Evolutionary conservation across 2,113 vertebrate genomes (phyloP).

Genomic region (Nesogale talazaci): DNA sequence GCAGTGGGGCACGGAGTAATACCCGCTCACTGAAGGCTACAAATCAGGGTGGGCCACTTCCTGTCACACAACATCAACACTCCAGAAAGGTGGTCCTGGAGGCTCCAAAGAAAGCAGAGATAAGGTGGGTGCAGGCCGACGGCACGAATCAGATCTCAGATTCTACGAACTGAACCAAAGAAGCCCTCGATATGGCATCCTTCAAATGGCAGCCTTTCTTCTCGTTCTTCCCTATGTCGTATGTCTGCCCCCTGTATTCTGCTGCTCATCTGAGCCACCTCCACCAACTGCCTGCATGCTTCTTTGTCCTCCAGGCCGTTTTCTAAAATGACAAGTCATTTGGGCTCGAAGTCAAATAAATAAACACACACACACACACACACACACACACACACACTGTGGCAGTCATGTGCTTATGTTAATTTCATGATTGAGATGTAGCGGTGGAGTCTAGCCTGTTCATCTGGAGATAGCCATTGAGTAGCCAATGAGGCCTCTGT

Average conservation of each 20-base stretch:
- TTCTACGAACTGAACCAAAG: conserved; percentile 19
- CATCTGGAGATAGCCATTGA: too few relatives aligned
- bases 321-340: not conserved
- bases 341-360: conserved; percentile 33
- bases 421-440: too few relatives aligned
- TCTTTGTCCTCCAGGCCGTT: not conserved
- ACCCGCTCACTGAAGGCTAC: not conserved
- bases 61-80: not conserved
- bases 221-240: not conserved
- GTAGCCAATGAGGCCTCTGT: too few relatives aligned
- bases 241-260: not conserved
- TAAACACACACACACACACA: too few relatives aligned
- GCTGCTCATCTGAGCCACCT: not conserved
- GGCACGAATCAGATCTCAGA: not conserved
- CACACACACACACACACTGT: too few relatives aligned
- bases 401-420: too few relatives aligned
- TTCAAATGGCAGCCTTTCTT: not conserved
- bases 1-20: not conserved
- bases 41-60: not conserved
- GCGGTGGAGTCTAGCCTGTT: too few relatives aligned
- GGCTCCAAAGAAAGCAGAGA: conserved; percentile 9
- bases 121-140: not conserved
- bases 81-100: not conserved
- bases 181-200: not conserved
- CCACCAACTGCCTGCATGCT: not conserved